Evolutionary conservation across 2,888 invertebrate genomes (phyloP).

Genomic region (Pycnomerus fuliginosus): DNA sequence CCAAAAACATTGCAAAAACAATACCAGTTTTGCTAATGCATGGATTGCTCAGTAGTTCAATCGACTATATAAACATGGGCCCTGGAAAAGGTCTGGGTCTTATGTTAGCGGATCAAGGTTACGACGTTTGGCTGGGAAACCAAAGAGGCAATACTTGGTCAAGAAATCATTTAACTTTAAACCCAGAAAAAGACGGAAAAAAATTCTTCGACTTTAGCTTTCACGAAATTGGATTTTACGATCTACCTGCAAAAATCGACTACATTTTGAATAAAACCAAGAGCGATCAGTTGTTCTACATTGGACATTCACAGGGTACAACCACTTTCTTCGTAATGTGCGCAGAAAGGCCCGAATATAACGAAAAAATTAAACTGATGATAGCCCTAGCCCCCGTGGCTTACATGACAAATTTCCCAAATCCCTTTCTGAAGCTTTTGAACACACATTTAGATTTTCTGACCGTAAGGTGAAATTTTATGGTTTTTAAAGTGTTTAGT

Average conservation of each 20-base stretch:
- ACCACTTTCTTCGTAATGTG: constrained; percentile 67
- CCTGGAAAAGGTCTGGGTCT: constrained; percentile 25
- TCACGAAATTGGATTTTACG: constrained; percentile 77
- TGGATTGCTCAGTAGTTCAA: constrained; percentile 25
- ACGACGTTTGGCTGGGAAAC: constrained; percentile 47
- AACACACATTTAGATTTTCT: neutral
- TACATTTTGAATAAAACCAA: constrained; percentile 61
- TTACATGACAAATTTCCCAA: constrained; percentile 33
- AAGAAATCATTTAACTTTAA: constrained; percentile 48
- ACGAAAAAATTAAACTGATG: constrained; percentile 63
- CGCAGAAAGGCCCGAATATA: constrained; percentile 64
- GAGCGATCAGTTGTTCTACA: constrained; percentile 64
- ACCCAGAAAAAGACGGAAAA: constrained; percentile 11
- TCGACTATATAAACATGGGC: constrained; percentile 27
- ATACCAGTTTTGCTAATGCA: constrained; percentile 26
- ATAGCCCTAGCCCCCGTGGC: constrained; percentile 68
- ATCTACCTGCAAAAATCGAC: constrained; percentile 79
- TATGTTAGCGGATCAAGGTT: constrained; percentile 30
- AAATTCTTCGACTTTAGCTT: constrained; percentile 57
- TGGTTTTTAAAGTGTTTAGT: too few species aligned
- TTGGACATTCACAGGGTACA: constrained; percentile 80
- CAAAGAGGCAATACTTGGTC: constrained; percentile 59
- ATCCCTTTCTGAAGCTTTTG: constrained; percentile 1
- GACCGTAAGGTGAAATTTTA: neutral
- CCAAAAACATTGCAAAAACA: constrained; percentile 1